phyloP scores from a whole-genome alignment of 2,797 vertebrate genomes.

The Smutsia gigantea region DNA sequence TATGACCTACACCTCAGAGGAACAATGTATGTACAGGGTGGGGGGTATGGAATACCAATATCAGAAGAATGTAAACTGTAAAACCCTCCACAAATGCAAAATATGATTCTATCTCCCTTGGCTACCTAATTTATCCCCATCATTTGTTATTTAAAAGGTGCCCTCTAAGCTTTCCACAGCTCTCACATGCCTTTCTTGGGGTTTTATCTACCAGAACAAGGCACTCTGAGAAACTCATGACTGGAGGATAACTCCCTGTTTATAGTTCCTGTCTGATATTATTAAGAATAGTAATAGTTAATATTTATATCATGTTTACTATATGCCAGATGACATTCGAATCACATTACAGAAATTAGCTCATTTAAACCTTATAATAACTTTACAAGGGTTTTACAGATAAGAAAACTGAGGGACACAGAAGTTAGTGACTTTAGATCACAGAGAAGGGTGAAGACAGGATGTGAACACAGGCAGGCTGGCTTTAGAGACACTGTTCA shows the following conservation, averaged over 20 bases:
- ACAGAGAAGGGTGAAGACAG: background rate
- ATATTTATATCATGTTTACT: background rate
- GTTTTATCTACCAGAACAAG: background rate
- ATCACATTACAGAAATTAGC: conserved; percentile 1
- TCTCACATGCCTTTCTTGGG: background rate
- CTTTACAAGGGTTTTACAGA: background rate
- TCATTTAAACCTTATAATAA: background rate
- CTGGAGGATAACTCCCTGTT: background rate
- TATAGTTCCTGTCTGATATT: background rate
- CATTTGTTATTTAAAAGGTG: background rate
- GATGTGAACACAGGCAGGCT: background rate
- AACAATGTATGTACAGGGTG: background rate
- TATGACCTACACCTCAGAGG: background rate
- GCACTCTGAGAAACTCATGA: background rate
- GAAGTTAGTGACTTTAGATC: background rate
- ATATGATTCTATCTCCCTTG: background rate
- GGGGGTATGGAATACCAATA: background rate
- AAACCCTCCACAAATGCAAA: background rate
- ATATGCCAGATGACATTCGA: background rate
- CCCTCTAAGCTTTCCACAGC: background rate
- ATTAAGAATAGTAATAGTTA: background rate
- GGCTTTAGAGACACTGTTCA: background rate
- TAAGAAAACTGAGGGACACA: background rate
- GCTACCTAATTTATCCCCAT: background rate
- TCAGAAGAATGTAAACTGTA: background rate